These are phyloP conservation scores for Polyodon spathula DNA, from an alignment of 2,113 vertebrate species.

Conservation along the genomic window DNA sequence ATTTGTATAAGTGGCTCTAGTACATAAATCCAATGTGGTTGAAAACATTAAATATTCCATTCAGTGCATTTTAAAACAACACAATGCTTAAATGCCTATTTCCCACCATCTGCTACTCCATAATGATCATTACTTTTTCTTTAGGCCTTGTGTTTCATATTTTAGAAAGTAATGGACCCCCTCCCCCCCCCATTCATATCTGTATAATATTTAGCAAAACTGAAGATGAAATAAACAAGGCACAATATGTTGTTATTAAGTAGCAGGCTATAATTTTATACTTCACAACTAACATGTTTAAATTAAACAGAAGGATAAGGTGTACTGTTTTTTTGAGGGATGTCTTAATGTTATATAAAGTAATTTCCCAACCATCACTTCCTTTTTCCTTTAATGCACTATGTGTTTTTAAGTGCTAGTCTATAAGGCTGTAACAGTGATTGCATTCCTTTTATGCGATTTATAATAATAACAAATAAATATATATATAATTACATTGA, in stretches of 20 bases:
- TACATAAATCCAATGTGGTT: constrained; percentile 1
- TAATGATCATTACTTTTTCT: neutral
- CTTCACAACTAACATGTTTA: neutral
- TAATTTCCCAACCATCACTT: too few species aligned
- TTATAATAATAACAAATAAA: too few species aligned
- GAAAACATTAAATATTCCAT: neutral
- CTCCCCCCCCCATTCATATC: too few species aligned
- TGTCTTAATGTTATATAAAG: too few species aligned
- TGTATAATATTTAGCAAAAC: neutral
- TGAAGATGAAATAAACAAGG: neutral
- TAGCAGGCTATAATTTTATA: neutral
- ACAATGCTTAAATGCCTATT: neutral
- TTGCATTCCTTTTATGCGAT: too few species aligned
- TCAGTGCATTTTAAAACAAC: neutral
- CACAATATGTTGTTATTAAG: neutral
- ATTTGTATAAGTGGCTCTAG: neutral
- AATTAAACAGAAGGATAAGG: neutral
- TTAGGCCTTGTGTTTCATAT: neutral
- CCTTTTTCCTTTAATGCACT: too few species aligned
- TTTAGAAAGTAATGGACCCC: neutral
- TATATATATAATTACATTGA: too few species aligned
- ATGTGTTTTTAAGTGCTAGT: too few species aligned
- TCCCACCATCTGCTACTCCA: neutral
- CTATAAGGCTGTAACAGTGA: too few species aligned
- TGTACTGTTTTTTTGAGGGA: neutral